These are phyloP conservation scores for Callocephalon fimbriatum DNA, from an alignment of 2,113 vertebrate genomes.

Conservation along the genomic window DNA sequence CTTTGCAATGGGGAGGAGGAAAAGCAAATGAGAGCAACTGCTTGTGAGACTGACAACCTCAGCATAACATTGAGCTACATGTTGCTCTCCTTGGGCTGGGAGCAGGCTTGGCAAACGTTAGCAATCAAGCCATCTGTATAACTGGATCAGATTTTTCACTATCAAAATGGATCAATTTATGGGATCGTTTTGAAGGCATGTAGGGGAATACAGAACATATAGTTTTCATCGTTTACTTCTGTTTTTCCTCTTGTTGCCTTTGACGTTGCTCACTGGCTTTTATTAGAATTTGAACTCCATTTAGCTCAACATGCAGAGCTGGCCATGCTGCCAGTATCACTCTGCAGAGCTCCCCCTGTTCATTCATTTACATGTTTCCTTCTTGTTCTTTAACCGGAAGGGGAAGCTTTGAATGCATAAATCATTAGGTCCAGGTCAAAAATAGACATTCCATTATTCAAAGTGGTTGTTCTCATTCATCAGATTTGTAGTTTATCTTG, in stretches of 20 bases:
- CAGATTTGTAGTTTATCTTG: background rate
- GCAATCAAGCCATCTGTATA: constrained; percentile 46
- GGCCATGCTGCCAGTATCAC: background rate
- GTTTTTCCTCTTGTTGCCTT: constrained; percentile 31
- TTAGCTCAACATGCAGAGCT: constrained; percentile 26
- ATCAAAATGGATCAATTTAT: constrained; percentile 38
- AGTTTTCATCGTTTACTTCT: constrained; percentile 44
- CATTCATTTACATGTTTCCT: constrained; percentile 26
- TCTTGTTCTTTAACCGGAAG: constrained; percentile 25
- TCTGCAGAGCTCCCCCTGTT: background rate
- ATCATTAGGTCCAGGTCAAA: constrained; percentile 25
- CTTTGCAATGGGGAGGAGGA: constrained; percentile 3
- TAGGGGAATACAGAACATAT: constrained; percentile 49
- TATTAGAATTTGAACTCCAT: constrained; percentile 6
- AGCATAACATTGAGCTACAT: background rate
- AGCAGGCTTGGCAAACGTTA: background rate
- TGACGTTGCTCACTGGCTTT: constrained; percentile 23
- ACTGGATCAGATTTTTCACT: constrained; percentile 4
- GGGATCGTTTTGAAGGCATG: constrained; percentile 42
- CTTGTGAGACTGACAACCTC: constrained; percentile 27
- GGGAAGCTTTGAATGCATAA: constrained; percentile 2
- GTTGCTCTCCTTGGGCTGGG: constrained; percentile 29
- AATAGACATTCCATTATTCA: background rate
- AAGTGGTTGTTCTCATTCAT: background rate
- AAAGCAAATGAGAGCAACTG: constrained; percentile 36